phyloP scores from a whole-genome alignment of 2,888 invertebrate genomes.

The Eulithis testata region DNA sequence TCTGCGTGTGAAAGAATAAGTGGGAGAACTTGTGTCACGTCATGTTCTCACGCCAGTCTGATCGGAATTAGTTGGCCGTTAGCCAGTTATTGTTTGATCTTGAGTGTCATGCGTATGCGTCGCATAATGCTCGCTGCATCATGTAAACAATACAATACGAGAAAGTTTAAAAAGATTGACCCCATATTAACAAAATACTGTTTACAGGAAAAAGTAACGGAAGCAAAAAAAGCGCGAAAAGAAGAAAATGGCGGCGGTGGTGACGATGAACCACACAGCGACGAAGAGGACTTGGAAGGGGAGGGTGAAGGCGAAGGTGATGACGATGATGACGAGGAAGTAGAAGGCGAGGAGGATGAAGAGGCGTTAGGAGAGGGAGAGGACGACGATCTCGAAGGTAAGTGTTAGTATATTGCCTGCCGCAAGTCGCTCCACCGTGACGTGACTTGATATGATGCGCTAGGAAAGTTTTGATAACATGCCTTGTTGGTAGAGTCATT shows the following conservation, averaged over 20 bases:
- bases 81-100: slow-evolving; percentile 67
- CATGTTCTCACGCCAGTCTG: slow-evolving; percentile 49
- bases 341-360: slow-evolving; percentile 86
- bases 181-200: slow-evolving; percentile 29
- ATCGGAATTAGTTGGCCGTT: slow-evolving; percentile 62
- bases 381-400: slow-evolving; percentile 88
- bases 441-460: slow-evolving; percentile 14
- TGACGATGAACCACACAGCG: slow-evolving; percentile 84
- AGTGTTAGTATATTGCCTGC: slow-evolving; percentile 16
- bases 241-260: slow-evolving; percentile 90
- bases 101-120: slow-evolving; percentile 48
- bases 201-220: slow-evolving; percentile 88
- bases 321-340: slow-evolving; percentile 85
- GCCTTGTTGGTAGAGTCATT: background rate
- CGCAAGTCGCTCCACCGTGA: slow-evolving; percentile 10
- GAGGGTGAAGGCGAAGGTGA: slow-evolving; percentile 84
- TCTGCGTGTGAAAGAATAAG: no score
- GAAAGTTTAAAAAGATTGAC: slow-evolving; percentile 22
- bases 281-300: slow-evolving; percentile 88
- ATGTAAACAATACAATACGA: slow-evolving; percentile 52
- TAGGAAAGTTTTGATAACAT: slow-evolving; percentile 14
- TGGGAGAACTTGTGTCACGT: no score
- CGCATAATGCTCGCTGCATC: slow-evolving; percentile 41
- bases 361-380: slow-evolving; percentile 86
- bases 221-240: slow-evolving; percentile 91